Evolutionary conservation across 2,797 vertebrate genomes (phyloP), one percentile per base, ranked within the genome.

Genomic region (Echiichthys vipera): DNA sequence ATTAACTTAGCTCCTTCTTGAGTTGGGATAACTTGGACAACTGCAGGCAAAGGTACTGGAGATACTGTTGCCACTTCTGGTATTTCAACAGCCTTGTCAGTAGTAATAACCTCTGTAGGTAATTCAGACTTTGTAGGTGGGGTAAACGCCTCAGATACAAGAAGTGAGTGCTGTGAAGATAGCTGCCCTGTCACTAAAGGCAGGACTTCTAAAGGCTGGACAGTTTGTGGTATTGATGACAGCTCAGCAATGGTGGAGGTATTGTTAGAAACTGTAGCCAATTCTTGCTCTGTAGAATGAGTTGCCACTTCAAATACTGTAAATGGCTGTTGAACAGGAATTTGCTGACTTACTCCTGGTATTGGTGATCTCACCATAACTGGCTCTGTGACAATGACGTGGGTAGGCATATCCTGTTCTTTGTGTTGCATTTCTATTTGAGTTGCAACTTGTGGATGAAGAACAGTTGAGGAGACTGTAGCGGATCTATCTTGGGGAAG

Each of bases 31-130:
- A 85, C 27, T 62, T 78, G 70, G 66, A 46, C 24, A 34, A 49
- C 40, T 18, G 57, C 7, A 49, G 71, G 45, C 50, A 24, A 18
- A 54, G 46, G 30, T 30, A 83, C 55, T 68, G 79, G 61, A 53
- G 42, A 67, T 47, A 78, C 64, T 59, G 70, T 53, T 82, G 74
- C 62, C 54, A 78, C 59, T 62, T 53, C 78, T 70, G 83, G 85
- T 36, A 80, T 55, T 76, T 30, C 77, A 69, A 46, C 17, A 77
- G 18, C 25, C 46, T 46, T 36, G 5, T 86, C 84, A 50, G 40
- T 36, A 78, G 66, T 22, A 74, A 81, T 58, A 58, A 67, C 49
- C 17, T 85, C 77, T 78, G 68, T 49, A 36, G 56, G 71, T 32
- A 78, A 55, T 73, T 85, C 83, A 77, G 12, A 66, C 17, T 50